Evolutionary conservation across 1,140 invertebrate genomes (phyloP).

Genomic region (Fopius arisanus): DNA sequence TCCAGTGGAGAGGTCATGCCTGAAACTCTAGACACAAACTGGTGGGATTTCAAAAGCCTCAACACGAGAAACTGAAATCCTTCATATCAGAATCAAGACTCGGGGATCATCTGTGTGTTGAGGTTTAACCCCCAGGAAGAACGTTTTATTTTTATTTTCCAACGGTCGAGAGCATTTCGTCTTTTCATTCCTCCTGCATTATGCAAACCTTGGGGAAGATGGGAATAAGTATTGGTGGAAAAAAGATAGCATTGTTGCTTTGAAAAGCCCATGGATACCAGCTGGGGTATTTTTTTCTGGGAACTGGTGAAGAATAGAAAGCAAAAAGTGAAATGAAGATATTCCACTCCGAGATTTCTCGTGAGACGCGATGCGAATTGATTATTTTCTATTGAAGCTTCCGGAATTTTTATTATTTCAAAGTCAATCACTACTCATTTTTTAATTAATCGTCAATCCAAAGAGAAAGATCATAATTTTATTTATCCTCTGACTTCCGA

Average conservation of each 20-base stretch:
- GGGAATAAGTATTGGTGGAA: neutral
- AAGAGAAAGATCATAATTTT: too few relatives aligned
- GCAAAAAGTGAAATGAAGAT: neutral
- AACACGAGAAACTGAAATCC: neutral
- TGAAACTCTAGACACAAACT: neutral
- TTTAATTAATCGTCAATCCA: too few relatives aligned
- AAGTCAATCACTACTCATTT: too few relatives aligned
- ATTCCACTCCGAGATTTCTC: neutral
- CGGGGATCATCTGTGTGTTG: neutral
- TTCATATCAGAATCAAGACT: constrained; percentile 7
- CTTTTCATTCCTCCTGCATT: constrained; percentile 11
- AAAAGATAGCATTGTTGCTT: neutral
- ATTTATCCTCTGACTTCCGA: too few relatives aligned
- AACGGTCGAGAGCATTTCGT: neutral
- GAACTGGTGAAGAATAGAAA: neutral
- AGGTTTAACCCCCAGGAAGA: neutral
- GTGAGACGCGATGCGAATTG: neutral
- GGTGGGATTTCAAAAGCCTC: neutral
- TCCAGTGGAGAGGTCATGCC: neutral
- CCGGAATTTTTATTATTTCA: too few relatives aligned
- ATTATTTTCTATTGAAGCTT: neutral
- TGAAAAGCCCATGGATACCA: neutral
- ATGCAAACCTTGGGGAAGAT: neutral
- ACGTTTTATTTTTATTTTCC: neutral
- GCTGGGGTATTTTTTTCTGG: neutral